Conservation (phyloP, 2,113 vertebrate species). For the Paradoxurus hermaphroditus region DNA sequence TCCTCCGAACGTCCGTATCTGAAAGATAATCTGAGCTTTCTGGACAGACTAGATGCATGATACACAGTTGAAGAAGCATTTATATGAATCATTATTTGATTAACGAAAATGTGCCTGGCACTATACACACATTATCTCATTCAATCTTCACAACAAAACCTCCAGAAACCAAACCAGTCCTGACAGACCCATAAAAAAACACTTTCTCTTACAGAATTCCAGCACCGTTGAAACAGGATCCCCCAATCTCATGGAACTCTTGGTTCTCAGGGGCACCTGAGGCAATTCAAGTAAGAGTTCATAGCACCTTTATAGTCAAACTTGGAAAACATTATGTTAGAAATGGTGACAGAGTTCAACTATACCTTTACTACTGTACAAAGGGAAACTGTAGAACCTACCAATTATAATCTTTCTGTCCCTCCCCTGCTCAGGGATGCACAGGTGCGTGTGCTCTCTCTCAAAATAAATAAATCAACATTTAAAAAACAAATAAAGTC, state of each 20-base stretch:
- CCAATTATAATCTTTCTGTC: neutral
- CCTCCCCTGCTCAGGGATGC: no score
- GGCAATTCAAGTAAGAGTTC: neutral
- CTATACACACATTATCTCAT: neutral
- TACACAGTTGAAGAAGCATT: neutral
- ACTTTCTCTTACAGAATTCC: neutral
- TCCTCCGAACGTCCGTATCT: neutral
- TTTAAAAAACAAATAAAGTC: no score
- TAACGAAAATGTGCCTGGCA: neutral
- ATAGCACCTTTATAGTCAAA: neutral
- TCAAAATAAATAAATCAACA: no score
- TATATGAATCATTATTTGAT: neutral
- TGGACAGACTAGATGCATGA: neutral
- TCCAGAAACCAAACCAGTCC: neutral
- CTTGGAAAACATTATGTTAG: neutral
- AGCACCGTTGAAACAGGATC: neutral
- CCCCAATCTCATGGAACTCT: neutral
- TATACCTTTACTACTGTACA: neutral
- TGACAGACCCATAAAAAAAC: neutral
- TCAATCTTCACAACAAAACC: neutral
- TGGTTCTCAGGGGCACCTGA: neutral
- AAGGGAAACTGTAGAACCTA: neutral
- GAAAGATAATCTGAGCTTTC: neutral
- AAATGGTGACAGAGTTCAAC: neutral
- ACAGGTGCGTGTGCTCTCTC: no score